phyloP scores from a whole-genome alignment of 2,113 vertebrate species.

The Capreolus pygargus region DNA sequence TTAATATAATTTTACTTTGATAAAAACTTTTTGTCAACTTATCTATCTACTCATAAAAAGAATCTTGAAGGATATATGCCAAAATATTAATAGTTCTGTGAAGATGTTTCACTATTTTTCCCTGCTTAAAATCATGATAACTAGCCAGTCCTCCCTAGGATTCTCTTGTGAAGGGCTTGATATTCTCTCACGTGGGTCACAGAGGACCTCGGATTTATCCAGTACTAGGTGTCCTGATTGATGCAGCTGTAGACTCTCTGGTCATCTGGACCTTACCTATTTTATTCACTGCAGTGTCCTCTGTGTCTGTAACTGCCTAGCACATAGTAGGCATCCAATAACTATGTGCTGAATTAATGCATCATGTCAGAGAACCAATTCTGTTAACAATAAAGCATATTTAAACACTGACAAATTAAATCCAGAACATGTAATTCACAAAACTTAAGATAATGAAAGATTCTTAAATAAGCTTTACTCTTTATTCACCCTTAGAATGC shows the following conservation, averaged over 20 bases:
- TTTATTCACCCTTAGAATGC: not conserved
- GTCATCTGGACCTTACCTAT: not conserved
- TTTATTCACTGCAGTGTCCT: not conserved
- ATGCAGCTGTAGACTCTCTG: not conserved
- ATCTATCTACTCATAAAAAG: not conserved
- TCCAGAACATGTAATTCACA: not conserved
- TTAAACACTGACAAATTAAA: slow-evolving; percentile 14
- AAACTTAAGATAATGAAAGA: not conserved
- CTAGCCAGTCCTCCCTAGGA: not conserved
- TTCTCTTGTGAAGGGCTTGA: not conserved
- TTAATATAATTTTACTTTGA: not conserved
- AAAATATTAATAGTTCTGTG: slow-evolving; percentile 19
- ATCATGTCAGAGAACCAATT: not conserved
- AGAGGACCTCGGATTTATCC: not conserved
- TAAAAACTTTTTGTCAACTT: slow-evolving; percentile 11
- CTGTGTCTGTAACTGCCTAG: not conserved
- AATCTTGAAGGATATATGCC: not conserved
- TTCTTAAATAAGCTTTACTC: not conserved
- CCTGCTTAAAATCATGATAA: not conserved
- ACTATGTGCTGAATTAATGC: not conserved
- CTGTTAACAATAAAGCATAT: slow-evolving; percentile 7
- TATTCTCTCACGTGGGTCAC: not conserved
- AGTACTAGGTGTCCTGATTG: not conserved
- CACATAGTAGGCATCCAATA: not conserved
- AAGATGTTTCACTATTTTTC: not conserved